Evolutionary conservation across 23 tunicate genomes (phyloP).

Genomic region (Ascidia mentula): DNA sequence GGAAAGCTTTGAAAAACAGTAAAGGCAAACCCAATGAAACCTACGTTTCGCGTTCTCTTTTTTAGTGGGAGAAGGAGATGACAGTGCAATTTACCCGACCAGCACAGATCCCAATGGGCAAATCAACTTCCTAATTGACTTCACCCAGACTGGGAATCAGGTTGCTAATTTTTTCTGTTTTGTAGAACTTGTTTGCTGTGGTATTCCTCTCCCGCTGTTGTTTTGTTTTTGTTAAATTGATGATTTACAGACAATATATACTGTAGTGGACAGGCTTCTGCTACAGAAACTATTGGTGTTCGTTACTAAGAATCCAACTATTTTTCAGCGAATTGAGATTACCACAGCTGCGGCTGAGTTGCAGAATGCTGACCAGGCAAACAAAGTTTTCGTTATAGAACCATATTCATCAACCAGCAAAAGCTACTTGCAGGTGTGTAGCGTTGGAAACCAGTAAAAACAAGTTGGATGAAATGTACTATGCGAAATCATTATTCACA

Average conservation of each 20-base stretch:
- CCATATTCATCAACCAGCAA: conserved; percentile 47
- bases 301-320: neutral
- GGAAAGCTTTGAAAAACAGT: too few relatives aligned
- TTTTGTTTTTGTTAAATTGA: too few relatives aligned
- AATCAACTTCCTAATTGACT: neutral
- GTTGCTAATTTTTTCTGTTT: too few relatives aligned
- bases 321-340: conserved; percentile 2
- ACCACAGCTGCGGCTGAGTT: neutral
- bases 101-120: neutral
- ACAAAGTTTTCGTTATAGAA: neutral
- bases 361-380: conserved; percentile 23
- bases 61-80: neutral
- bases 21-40: too few relatives aligned
- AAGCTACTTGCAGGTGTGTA: conserved; percentile 35
- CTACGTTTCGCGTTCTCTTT: neutral
- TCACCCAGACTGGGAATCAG: conserved; percentile 4
- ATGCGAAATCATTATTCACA: too few relatives aligned
- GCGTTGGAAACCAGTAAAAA: neutral
- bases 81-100: neutral
- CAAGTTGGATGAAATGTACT: neutral
- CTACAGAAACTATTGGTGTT: neutral
- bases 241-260: too few relatives aligned
- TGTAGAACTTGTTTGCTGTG: too few relatives aligned
- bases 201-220: too few relatives aligned
- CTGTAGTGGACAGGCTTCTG: too few relatives aligned